Evolutionary conservation across 2,888 invertebrate genomes (phyloP).

Genomic region (Prionchulus punctatus): DNA sequence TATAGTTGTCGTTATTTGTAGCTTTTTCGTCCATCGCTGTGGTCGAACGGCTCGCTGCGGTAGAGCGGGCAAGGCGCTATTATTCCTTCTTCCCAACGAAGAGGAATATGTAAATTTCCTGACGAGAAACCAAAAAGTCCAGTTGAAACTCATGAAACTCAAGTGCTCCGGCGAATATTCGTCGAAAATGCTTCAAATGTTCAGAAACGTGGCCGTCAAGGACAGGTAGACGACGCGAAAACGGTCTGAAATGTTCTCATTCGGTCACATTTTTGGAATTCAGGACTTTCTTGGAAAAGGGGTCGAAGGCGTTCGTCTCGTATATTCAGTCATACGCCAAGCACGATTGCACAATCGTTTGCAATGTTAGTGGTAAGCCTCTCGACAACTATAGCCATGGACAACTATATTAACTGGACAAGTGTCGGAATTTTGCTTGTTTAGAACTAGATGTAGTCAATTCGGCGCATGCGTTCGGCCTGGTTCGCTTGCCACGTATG

Average conservation of each 20-base stretch:
- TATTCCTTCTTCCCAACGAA: constrained; percentile 68
- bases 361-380: constrained; percentile 59
- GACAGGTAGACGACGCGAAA: constrained; percentile 14
- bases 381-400: too few relatives aligned
- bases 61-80: constrained; percentile 62
- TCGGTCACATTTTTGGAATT: constrained; percentile 4
- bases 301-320: constrained; percentile 79
- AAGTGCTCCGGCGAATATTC: constrained; percentile 14
- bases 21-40: constrained; percentile 71
- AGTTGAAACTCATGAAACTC: constrained; percentile 8
- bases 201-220: constrained; percentile 20
- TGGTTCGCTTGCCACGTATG: constrained; percentile 80
- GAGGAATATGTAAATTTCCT: constrained; percentile 78
- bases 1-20: too few relatives aligned
- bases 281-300: constrained; percentile 63
- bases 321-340: constrained; percentile 81
- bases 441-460: constrained; percentile 63
- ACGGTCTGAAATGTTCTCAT: too few relatives aligned
- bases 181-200: constrained; percentile 20
- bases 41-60: constrained; percentile 88
- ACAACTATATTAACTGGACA: too few relatives aligned
- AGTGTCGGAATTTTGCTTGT: constrained; percentile 12
- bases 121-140: constrained; percentile 58
- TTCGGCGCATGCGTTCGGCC: constrained; percentile 70
- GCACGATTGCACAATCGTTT: constrained; percentile 77